Evolutionary conservation across 1,140 invertebrate genomes (phyloP).

Genomic region (Choristoneura fumiferana): DNA sequence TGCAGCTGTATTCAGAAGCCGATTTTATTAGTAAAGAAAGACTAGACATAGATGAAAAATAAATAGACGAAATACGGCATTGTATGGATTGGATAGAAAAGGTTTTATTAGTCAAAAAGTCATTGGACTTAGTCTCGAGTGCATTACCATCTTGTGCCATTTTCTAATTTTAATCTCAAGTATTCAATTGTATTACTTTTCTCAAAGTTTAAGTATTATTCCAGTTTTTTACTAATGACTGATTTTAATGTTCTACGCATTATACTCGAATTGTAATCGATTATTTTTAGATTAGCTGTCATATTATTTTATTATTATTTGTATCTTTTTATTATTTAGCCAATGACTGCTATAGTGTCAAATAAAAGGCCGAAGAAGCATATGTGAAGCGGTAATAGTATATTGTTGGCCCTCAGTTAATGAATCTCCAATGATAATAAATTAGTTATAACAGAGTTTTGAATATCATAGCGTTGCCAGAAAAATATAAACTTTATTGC

Average conservation of each 20-base stretch:
- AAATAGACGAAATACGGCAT: background rate
- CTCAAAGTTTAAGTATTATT: slow-evolving; percentile 23
- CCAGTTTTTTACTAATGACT: slow-evolving; percentile 28
- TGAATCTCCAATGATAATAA: too few relatives aligned
- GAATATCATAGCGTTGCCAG: background rate
- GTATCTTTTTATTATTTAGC: slow-evolving; percentile 17
- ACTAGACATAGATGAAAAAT: background rate
- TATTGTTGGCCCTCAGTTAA: background rate
- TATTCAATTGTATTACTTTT: slow-evolving; percentile 19
- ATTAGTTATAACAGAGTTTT: background rate
- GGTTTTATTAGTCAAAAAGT: background rate
- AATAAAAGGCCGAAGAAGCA: slow-evolving; percentile 19
- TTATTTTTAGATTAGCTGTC: slow-evolving; percentile 14
- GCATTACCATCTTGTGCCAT: slow-evolving; percentile 10
- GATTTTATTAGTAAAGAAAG: background rate
- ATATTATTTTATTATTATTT: slow-evolving; percentile 20
- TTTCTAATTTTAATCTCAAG: slow-evolving; percentile 7
- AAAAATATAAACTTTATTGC: slow-evolving; percentile 24
- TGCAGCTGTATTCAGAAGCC: background rate
- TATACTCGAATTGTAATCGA: slow-evolving; percentile 20
- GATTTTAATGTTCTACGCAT: slow-evolving; percentile 24
- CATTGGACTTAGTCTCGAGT: background rate
- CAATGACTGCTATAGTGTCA: slow-evolving; percentile 20
- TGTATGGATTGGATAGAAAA: background rate
- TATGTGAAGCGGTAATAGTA: background rate